Evolutionary conservation across 2,888 invertebrate species (phyloP).

Genomic region (Drosophila barbarae): DNA sequence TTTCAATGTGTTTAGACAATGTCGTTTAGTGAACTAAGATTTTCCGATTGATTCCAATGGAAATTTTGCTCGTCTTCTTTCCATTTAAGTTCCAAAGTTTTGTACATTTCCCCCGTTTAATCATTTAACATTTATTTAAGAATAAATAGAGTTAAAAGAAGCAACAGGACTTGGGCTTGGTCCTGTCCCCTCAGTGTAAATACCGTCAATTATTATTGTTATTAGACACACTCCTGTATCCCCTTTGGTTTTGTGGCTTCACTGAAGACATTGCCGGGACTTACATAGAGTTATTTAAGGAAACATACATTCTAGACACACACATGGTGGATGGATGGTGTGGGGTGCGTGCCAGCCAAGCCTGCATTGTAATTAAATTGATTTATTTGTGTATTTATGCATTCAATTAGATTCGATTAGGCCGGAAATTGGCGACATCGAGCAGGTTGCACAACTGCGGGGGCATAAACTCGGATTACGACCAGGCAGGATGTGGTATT

Average conservation of each 20-base stretch:
- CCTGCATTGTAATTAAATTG: conserved; percentile 51
- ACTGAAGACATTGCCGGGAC: conserved; percentile 15
- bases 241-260: neutral
- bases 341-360: conserved; percentile 29
- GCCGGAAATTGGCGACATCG: conserved; percentile 22
- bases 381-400: conserved; percentile 47
- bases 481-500: conserved; percentile 18
- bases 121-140: conserved; percentile 1
- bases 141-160: neutral
- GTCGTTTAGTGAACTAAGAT: neutral
- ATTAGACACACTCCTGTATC: conserved; percentile 4
- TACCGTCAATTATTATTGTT: conserved; percentile 21
- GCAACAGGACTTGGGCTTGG: neutral
- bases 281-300: neutral
- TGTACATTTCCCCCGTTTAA: neutral
- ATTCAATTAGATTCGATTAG: conserved; percentile 48
- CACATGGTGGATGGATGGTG: too few species aligned
- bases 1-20: conserved; percentile 5
- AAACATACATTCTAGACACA: neutral
- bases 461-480: conserved; percentile 1
- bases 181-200: conserved; percentile 8
- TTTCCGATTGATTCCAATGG: neutral
- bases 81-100: neutral
- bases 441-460: conserved; percentile 36
- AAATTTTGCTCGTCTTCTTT: too few species aligned